Conservation (phyloP, 2,113 vertebrate species). For the Gymnocephalus cernua region DNA sequence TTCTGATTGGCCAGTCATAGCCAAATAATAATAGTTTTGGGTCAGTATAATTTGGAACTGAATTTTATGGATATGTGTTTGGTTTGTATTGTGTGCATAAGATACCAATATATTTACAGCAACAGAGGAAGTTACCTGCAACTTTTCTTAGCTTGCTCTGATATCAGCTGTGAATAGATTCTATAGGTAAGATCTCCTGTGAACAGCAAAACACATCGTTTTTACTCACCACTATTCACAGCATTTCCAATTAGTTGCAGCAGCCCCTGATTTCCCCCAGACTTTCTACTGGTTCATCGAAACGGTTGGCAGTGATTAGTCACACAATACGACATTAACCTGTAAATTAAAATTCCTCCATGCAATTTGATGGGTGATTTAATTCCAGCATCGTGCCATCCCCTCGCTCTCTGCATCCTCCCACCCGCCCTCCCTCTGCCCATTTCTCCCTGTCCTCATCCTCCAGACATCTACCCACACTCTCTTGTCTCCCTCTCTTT, state of each 20-base stretch:
- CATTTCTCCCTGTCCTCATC: constrained; percentile 65
- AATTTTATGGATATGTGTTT: background rate
- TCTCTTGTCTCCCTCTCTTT: constrained; percentile 77
- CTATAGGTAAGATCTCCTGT: background rate
- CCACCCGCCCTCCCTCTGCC: constrained; percentile 55
- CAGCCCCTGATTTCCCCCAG: constrained; percentile 77
- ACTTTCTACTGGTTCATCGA: constrained; percentile 92
- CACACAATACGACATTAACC: constrained; percentile 99
- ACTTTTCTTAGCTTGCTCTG: background rate
- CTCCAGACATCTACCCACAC: constrained; percentile 74
- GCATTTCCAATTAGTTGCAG: constrained; percentile 34
- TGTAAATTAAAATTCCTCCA: constrained; percentile 99
- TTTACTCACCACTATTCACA: constrained; percentile 25
- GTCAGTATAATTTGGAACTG: background rate
- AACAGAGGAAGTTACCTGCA: background rate
- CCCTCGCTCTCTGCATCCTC: constrained; percentile 77
- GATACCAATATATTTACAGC: background rate
- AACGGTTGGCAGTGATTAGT: constrained; percentile 99
- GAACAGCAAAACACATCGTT: constrained; percentile 11
- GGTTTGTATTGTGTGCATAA: background rate
- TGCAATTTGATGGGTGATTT: constrained; percentile 99
- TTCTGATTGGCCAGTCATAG: background rate
- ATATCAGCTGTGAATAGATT: constrained; percentile 3
- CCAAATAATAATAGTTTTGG: background rate
- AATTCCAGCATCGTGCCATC: constrained; percentile 91